These are phyloP conservation scores for Nipponia nippon DNA, from an alignment of 2,113 vertebrate species.

Conservation along the genomic window DNA sequence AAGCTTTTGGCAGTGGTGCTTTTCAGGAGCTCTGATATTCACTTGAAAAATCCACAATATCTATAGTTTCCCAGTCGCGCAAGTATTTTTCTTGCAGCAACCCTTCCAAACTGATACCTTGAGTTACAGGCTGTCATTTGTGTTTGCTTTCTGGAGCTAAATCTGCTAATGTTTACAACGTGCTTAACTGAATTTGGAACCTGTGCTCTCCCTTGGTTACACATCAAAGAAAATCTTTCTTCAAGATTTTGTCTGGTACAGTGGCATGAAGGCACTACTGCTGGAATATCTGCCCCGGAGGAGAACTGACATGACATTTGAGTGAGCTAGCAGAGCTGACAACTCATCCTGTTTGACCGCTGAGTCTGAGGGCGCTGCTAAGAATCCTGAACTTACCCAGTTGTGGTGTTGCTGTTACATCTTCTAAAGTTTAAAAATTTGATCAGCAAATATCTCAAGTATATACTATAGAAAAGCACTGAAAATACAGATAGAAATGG, in stretches of 20 bases:
- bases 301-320: not conserved
- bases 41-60: not conserved
- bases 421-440: not conserved
- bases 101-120: not conserved
- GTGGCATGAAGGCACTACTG: not conserved
- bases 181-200: not conserved
- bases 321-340: accelerated
- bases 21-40: not conserved
- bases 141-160: not conserved
- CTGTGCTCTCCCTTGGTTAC: not conserved
- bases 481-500: not conserved
- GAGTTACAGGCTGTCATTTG: not conserved
- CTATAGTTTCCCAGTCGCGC: not conserved
- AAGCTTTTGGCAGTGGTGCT: not conserved
- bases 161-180: not conserved
- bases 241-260: not conserved
- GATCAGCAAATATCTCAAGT: not conserved
- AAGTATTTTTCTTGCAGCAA: not conserved
- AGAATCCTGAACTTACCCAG: not conserved
- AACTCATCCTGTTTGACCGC: not conserved
- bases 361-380: not conserved
- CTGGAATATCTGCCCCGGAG: not conserved
- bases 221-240: not conserved
- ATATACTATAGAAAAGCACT: not conserved
- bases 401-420: not conserved